Evolutionary conservation across 2,113 vertebrate species (phyloP).

Genomic region (Australoheros scitulus): DNA sequence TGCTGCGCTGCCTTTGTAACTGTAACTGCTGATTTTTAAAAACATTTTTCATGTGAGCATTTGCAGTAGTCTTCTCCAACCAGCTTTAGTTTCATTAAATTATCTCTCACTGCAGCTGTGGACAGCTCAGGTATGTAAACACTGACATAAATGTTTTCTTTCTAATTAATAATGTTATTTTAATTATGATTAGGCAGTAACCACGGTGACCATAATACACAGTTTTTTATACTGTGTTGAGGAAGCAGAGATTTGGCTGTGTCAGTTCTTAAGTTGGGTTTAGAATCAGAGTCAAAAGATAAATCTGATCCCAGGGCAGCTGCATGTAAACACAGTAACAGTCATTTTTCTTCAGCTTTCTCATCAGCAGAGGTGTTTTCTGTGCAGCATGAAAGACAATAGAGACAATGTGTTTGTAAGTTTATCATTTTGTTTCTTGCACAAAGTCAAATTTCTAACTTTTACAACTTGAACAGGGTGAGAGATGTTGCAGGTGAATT

Average conservation of each 20-base stretch:
- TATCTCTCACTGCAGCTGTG: background rate
- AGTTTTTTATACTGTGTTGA: too few species aligned
- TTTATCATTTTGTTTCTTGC: background rate
- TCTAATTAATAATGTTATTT: background rate
- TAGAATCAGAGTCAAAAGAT: background rate
- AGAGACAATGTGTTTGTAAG: background rate
- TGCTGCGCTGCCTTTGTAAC: too few species aligned
- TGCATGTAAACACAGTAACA: too few species aligned
- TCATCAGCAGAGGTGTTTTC: background rate
- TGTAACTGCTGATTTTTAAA: background rate
- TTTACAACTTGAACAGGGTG: background rate
- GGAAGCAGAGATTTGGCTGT: background rate
- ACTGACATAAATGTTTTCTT: background rate
- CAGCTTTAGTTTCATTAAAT: background rate
- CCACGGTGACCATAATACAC: too few species aligned
- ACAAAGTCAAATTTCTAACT: background rate
- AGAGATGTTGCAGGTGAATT: background rate
- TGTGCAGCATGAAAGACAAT: background rate
- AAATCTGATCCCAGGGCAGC: background rate
- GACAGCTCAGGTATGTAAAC: background rate
- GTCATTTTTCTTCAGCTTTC: background rate
- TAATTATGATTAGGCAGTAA: fast-evolving
- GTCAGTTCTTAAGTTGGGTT: background rate
- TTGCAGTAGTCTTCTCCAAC: background rate
- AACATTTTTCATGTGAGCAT: too few species aligned